These are phyloP conservation scores for Pluvianellus socialis DNA, from an alignment of 2,113 vertebrate genomes.

Conservation along the genomic window DNA sequence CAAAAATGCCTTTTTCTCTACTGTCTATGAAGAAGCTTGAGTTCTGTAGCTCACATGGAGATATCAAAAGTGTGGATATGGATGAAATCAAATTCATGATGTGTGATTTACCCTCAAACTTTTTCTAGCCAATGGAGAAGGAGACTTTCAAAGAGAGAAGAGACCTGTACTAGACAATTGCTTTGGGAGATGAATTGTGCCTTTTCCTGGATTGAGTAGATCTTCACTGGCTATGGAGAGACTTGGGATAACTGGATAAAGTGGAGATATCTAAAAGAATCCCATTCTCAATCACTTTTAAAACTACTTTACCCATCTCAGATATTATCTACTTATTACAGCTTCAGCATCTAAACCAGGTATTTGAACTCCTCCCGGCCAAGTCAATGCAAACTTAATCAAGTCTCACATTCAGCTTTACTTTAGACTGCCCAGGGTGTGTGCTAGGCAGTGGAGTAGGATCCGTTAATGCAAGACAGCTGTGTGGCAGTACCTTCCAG, in stretches of 20 bases:
- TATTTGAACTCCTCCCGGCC: fast-evolving
- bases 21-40: background rate
- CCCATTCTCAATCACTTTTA: background rate
- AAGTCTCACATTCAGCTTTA: background rate
- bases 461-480: background rate
- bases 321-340: background rate
- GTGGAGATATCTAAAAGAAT: background rate
- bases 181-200: background rate
- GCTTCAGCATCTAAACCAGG: background rate
- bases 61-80: background rate
- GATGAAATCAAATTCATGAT: background rate
- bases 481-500: background rate
- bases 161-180: background rate
- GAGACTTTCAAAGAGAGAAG: background rate
- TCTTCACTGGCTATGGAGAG: background rate
- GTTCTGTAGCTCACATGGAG: background rate
- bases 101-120: background rate
- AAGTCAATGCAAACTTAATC: background rate
- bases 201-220: background rate
- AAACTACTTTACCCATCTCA: background rate
- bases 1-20: background rate
- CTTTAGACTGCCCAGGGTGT: background rate
- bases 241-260: background rate
- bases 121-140: background rate
- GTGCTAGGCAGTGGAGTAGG: background rate